Evolutionary conservation across 2,797 vertebrate genomes (phyloP), one percentile per base, ranked within the genome.

Genomic region (Meriones psammophilus): DNA sequence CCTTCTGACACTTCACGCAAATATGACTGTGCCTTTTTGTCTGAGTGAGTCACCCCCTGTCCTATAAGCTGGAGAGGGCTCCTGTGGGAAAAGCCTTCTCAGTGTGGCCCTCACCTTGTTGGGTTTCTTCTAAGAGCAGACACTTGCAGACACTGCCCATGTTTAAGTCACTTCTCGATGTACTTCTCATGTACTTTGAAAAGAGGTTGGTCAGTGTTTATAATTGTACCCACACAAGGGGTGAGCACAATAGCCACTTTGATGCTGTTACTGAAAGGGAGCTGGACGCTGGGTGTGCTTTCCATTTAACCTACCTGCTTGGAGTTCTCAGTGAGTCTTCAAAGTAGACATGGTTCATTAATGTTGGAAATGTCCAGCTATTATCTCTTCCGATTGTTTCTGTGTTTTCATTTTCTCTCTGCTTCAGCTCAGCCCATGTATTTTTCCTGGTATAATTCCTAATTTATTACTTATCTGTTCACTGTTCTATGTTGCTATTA

Each of bases 351-450:
- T 54, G 3, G 26, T 60, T 88, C 30, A 85, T 80, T 74, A 69
- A 24, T 86, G 66, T 62, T n/a, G 24, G 7, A 79, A 2, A 30
- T 76, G 77, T 81, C 64, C 15, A 64, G 28, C 28, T 77, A 71
- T 80, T 86, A 58, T 50, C 39, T 69, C 24, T 17, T 89, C n/a
- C 87, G 36, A 94, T 80, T 89, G 13, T 77, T 85, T 80, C 28
- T 54, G 20, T 58, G 50, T 24, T 39, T 93, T 69, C 18, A 39
- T 33, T 62, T 8, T 86, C 22, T 42, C 6, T 84, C 17, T 12
- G 3, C 56, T 81, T 62, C 58, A 81, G 14, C 7, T 62, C 58
- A 81, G 24, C 3, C 20, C 14, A 17, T 81, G n/a, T 60, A 81
- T 81, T 62, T 78, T 81, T 81, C 5, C 36, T 62, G 58, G 7